phyloP scores from a whole-genome alignment of 1,140 invertebrate genomes.

The Drosophila aff. region DNA sequence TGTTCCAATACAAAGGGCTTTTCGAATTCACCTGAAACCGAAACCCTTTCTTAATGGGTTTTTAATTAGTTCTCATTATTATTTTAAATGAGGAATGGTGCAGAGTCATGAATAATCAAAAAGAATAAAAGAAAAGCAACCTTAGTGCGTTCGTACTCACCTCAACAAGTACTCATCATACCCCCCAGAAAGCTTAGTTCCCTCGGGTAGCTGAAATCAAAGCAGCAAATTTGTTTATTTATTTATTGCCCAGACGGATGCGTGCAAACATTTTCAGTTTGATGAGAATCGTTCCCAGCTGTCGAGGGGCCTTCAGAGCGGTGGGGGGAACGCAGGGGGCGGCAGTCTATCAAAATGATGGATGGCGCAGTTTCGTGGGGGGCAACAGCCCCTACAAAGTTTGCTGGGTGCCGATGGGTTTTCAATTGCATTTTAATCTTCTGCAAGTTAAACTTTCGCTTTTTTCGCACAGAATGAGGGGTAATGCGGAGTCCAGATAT shows the following conservation, averaged over 20 bases:
- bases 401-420: slow-evolving; percentile 40
- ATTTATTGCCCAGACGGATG: slow-evolving; percentile 65
- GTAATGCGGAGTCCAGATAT: slow-evolving; percentile 12
- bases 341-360: slow-evolving; percentile 44
- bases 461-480: slow-evolving; percentile 22
- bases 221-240: slow-evolving; percentile 51
- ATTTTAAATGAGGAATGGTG: not conserved
- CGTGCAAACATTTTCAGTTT: slow-evolving; percentile 44
- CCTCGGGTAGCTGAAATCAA: slow-evolving; percentile 22
- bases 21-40: not conserved
- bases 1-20: not conserved
- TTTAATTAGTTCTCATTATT: not conserved
- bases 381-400: slow-evolving; percentile 12
- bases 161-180: slow-evolving; percentile 10
- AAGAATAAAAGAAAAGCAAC: not conserved
- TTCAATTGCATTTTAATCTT: slow-evolving; percentile 52
- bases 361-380: slow-evolving; percentile 24
- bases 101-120: not conserved
- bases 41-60: not conserved
- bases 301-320: slow-evolving; percentile 17
- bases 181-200: not conserved
- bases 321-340: not conserved
- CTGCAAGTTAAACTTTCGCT: slow-evolving; percentile 20
- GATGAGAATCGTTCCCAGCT: slow-evolving; percentile 62
- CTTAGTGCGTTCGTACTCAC: not conserved